phyloP scores from a whole-genome alignment of 2,888 invertebrate genomes.

The Drosophila mayaguana region DNA sequence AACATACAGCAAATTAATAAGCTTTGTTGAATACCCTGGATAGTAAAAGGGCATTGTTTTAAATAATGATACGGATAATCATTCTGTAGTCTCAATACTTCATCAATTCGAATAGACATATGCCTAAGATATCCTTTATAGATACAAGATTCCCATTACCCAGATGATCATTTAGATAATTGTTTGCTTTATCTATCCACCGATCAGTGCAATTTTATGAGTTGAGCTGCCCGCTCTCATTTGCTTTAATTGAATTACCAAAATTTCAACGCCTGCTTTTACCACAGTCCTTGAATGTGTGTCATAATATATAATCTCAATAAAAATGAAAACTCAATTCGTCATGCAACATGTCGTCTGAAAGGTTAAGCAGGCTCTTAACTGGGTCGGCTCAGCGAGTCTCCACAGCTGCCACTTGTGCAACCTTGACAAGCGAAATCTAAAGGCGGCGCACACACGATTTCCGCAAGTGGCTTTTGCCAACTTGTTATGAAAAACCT shows the following conservation, averaged over 20 bases:
- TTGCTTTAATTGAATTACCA: conserved; percentile 5
- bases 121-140: no score
- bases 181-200: no score
- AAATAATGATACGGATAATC: no score
- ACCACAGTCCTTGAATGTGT: conserved; percentile 13
- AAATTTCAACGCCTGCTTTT: conserved; percentile 3
- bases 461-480: conserved; percentile 79
- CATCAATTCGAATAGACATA: no score
- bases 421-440: conserved; percentile 79
- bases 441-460: conserved; percentile 70
- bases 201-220: no score
- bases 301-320: conserved; percentile 25
- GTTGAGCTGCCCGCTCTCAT: no score
- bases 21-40: not conserved
- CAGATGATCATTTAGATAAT: no score
- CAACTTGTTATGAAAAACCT: conserved; percentile 78
- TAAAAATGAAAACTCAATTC: conserved; percentile 37
- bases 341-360: conserved; percentile 42
- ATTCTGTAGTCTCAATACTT: no score
- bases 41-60: no score
- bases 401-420: conserved; percentile 32
- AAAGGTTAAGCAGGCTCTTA: conserved; percentile 35
- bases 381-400: conserved; percentile 46
- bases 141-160: no score
- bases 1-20: not conserved